Conservation (phyloP, 1,140 invertebrate species). For the Hypsibius dujardini region DNA sequence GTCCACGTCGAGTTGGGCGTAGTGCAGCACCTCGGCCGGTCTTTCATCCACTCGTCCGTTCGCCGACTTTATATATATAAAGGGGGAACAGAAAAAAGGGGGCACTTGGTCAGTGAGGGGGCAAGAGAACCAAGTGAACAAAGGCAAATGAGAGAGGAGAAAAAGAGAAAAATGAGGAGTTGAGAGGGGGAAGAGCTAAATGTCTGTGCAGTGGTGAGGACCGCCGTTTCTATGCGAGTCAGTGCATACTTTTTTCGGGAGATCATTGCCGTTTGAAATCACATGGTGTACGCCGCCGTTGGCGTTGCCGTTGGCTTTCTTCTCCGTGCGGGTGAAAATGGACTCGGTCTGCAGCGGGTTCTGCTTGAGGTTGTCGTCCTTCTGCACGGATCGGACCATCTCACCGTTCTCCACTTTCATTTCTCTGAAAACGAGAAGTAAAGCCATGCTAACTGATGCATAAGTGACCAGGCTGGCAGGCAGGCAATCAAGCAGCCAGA, state of each 20-base stretch:
- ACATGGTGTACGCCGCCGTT: background rate
- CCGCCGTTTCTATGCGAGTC: background rate
- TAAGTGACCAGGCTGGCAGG: too few species aligned
- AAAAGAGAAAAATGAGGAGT: too few species aligned
- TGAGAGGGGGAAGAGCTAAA: background rate
- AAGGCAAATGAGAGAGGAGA: too few species aligned
- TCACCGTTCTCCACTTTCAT: constrained; percentile 7
- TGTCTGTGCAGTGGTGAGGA: background rate
- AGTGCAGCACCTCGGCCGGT: constrained; percentile 7
- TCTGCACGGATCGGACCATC: background rate
- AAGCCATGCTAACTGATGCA: too few species aligned
- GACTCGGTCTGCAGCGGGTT: constrained; percentile 13
- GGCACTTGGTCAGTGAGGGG: background rate
- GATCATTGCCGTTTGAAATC: constrained; percentile 10
- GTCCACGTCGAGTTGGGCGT: background rate
- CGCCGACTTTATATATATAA: background rate
- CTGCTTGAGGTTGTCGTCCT: constrained; percentile 10
- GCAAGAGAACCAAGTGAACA: too few species aligned
- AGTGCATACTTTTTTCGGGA: constrained; percentile 10
- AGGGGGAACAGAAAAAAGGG: background rate
- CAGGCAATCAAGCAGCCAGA: too few species aligned
- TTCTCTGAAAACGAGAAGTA: background rate
- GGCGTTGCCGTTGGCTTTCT: background rate
- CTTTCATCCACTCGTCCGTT: background rate
- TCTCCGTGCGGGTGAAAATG: background rate